Evolutionary conservation across 2,113 vertebrate species (phyloP).

Genomic region (Falco punctatus): DNA sequence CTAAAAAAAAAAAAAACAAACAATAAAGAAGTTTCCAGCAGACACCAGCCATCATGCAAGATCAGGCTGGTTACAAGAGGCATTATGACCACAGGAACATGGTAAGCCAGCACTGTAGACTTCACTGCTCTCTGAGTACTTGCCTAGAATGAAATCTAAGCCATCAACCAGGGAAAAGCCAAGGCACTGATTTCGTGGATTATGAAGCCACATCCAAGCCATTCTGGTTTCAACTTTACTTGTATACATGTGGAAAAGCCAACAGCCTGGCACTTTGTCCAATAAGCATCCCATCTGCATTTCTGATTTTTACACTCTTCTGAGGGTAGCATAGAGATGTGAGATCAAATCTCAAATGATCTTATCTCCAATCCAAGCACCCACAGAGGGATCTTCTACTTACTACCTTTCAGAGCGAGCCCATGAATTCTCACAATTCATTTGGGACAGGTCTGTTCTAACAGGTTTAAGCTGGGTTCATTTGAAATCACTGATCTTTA

Average conservation of each 20-base stretch:
- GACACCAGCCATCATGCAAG: neutral
- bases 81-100: neutral
- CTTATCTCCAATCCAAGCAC: neutral
- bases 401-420: constrained; percentile 7
- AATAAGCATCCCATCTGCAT: neutral
- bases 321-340: neutral
- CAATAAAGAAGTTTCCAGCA: neutral
- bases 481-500: constrained; percentile 18
- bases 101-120: neutral
- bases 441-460: constrained; percentile 19
- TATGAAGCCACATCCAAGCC: constrained; percentile 7
- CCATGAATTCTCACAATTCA: constrained; percentile 35
- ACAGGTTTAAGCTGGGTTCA: constrained; percentile 13
- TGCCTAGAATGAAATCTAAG: neutral
- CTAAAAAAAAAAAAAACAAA: neutral
- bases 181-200: neutral
- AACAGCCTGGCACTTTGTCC: neutral
- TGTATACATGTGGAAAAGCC: neutral
- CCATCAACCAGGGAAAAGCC: neutral
- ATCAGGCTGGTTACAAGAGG: neutral
- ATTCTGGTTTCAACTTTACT: neutral
- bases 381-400: constrained; percentile 2
- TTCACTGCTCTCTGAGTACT: neutral
- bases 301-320: neutral
- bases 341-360: neutral